These are phyloP conservation scores for Cheilinus undulatus DNA, from an alignment of 2,113 vertebrate species.

Conservation along the genomic window DNA sequence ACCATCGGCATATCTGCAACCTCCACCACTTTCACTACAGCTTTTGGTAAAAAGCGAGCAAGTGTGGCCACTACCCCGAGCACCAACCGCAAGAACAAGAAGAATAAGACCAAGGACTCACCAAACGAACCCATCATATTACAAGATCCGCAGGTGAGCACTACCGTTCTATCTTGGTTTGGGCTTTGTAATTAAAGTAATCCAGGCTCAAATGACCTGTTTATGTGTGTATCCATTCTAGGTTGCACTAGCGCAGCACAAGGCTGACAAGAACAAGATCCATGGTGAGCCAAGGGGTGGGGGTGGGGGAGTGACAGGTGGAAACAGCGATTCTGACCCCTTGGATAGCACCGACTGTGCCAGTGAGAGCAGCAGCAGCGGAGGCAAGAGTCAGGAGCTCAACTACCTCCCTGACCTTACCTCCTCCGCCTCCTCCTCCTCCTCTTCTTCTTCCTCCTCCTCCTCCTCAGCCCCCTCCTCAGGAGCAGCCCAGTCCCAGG, in stretches of 20 bases:
- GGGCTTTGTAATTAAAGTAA: neutral
- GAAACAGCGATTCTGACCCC: constrained; percentile 96
- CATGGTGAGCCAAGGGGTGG: constrained; percentile 93
- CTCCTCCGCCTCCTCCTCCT: constrained; percentile 86
- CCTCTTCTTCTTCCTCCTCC: constrained; percentile 82
- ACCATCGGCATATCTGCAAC: constrained; percentile 99
- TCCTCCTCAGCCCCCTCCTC: constrained; percentile 83
- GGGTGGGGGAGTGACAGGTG: constrained; percentile 89
- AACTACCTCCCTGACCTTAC: constrained; percentile 88
- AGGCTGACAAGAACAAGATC: constrained; percentile 98
- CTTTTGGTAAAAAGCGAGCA: constrained; percentile 95
- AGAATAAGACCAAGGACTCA: constrained; percentile 97
- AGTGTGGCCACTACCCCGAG: constrained; percentile 94
- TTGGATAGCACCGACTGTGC: constrained; percentile 97
- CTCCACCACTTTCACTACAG: constrained; percentile 95
- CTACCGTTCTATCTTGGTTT: neutral
- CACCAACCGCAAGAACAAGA: constrained; percentile 98
- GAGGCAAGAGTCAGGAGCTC: constrained; percentile 95
- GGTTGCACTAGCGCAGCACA: constrained; percentile 95
- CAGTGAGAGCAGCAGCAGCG: constrained; percentile 94
- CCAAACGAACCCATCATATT: constrained; percentile 93
- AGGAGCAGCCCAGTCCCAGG: constrained; percentile 82
- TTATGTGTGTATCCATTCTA: neutral
- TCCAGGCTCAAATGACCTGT: neutral
- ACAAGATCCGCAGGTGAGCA: constrained; percentile 89